Percentiles rank a stretch among this genome's conserved stretches.
phyloP scores from a whole-genome alignment of 2,113 vertebrate species.

The Melozone crissalis region DNA sequence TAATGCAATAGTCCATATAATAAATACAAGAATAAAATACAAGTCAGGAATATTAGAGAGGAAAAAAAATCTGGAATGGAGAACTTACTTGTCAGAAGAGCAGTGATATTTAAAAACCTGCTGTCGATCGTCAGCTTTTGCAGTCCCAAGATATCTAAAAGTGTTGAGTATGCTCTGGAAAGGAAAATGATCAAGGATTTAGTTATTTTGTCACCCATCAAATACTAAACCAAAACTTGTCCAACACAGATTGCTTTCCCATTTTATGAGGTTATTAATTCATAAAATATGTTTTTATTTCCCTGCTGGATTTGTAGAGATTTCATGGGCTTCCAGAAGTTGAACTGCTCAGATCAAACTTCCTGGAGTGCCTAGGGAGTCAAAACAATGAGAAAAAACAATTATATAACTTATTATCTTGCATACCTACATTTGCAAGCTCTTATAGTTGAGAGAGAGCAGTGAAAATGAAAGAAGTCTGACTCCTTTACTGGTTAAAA shows the following conservation, averaged over 20 bases:
- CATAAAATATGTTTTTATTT: neutral
- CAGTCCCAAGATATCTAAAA: neutral
- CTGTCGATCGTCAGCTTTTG: neutral
- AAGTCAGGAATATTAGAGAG: neutral
- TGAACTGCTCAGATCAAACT: neutral
- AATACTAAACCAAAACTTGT: neutral
- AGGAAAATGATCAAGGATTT: neutral
- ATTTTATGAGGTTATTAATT: neutral
- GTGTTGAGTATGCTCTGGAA: constrained; percentile 34
- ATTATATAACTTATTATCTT: neutral
- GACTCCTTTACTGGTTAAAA: neutral
- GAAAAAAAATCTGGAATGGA: neutral
- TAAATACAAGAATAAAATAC: neutral
- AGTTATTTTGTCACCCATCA: neutral
- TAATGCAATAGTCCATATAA: neutral
- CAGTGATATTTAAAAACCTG: neutral
- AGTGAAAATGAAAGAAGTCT: neutral
- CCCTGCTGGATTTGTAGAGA: neutral
- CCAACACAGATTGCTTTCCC: neutral
- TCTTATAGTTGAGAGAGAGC: neutral
- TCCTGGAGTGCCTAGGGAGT: neutral
- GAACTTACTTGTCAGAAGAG: constrained; percentile 44
- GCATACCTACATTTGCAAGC: neutral
- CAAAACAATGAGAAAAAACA: neutral
- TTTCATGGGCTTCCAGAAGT: neutral